Evolutionary conservation across 1,140 invertebrate genomes (phyloP).

Genomic region (Drosophila mojavensis): DNA sequence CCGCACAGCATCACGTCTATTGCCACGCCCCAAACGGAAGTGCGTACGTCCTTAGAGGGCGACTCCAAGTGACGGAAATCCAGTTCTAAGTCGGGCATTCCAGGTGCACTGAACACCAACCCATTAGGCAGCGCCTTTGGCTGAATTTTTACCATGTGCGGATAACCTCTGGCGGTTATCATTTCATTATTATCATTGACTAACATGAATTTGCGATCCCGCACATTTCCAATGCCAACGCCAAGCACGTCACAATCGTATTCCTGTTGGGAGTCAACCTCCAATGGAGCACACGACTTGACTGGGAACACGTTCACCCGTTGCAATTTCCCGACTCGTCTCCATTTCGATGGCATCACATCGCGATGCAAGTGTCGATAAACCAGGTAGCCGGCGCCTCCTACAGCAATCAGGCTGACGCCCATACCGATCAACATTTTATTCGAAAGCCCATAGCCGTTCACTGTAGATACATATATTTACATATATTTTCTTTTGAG

Average conservation of each 20-base stretch:
- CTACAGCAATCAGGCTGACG: conserved; percentile 52
- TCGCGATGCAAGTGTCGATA: conserved; percentile 68
- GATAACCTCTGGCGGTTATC: conserved; percentile 85
- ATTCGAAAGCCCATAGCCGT: conserved; percentile 19
- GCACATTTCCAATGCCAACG: conserved; percentile 80
- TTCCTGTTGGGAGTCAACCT: conserved; percentile 58
- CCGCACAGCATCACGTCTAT: conserved; percentile 86
- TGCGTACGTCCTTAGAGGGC: conserved; percentile 77
- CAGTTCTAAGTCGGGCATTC: conserved; percentile 85
- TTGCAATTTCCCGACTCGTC: conserved; percentile 85
- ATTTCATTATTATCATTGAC: conserved; percentile 85
- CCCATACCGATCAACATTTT: conserved; percentile 59
- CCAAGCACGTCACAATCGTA: conserved; percentile 85
- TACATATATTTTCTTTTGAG: neutral
- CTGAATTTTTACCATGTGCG: conserved; percentile 85
- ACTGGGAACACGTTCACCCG: conserved; percentile 85
- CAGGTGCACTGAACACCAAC: conserved; percentile 82
- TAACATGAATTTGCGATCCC: conserved; percentile 85
- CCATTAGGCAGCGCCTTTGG: conserved; percentile 78
- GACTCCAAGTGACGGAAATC: conserved; percentile 73
- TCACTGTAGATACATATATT: conserved; percentile 3
- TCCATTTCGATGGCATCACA: conserved; percentile 72
- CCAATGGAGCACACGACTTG: conserved; percentile 85
- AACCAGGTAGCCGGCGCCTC: conserved; percentile 57
- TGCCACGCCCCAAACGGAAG: conserved; percentile 85